These are phyloP conservation scores for Phylloscopus collybita DNA, from an alignment of 2,797 vertebrate species.

Conservation along the genomic window DNA sequence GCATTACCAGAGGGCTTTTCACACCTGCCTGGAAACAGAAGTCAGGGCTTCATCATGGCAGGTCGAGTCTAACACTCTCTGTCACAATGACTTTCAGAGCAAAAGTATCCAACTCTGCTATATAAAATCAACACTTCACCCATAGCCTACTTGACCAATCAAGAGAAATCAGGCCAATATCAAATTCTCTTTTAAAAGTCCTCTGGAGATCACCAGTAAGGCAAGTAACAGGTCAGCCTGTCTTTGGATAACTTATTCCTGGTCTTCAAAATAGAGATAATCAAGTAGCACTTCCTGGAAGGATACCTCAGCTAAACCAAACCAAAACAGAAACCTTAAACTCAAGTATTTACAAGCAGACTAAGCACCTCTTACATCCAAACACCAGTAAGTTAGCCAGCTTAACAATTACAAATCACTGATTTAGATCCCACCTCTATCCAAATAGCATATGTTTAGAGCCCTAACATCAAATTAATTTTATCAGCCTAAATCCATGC, in stretches of 20 bases:
- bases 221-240: not conserved
- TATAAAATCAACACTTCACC: not conserved
- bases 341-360: not conserved
- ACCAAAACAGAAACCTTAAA: not conserved
- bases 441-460: not conserved
- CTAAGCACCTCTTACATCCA: not conserved
- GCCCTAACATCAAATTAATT: not conserved
- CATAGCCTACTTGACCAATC: not conserved
- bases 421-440: not conserved
- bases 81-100: slow-evolving; percentile 36
- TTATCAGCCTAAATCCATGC: not conserved
- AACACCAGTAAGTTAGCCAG: not conserved
- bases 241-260: not conserved
- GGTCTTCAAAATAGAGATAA: not conserved
- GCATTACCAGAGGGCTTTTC: slow-evolving; percentile 57
- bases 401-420: not conserved
- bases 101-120: not conserved
- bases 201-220: not conserved
- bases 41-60: slow-evolving; percentile 15
- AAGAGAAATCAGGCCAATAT: slow-evolving; percentile 4
- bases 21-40: slow-evolving; percentile 48
- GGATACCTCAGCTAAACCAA: not conserved
- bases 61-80: slow-evolving; percentile 21
- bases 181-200: not conserved
- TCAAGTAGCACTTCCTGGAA: not conserved